These are phyloP conservation scores for Donacobius atricapilla DNA, from an alignment of 2,113 vertebrate species.

Conservation along the genomic window DNA sequence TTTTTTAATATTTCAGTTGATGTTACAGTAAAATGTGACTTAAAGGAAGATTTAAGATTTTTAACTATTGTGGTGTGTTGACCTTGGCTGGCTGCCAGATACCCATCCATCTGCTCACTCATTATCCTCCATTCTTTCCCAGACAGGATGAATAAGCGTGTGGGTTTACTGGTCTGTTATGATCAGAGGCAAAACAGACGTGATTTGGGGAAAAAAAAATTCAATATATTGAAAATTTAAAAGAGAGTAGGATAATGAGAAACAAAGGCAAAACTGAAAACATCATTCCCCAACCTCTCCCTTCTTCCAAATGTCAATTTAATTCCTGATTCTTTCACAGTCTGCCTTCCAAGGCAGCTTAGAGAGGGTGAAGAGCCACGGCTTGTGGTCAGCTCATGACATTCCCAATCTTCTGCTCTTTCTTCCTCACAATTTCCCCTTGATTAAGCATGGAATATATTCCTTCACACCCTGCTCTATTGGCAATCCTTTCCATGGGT, in stretches of 20 bases:
- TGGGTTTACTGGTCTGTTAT: background rate
- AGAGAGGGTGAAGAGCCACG: rapidly evolving
- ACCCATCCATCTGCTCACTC: background rate
- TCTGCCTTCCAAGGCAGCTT: background rate
- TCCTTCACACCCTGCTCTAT: background rate
- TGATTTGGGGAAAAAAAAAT: background rate
- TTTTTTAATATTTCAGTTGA: background rate
- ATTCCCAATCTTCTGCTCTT: rapidly evolving
- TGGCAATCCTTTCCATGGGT: rapidly evolving
- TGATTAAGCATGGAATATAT: rapidly evolving
- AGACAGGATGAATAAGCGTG: background rate
- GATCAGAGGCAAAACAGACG: background rate
- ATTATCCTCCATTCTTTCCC: background rate
- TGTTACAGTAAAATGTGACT: background rate
- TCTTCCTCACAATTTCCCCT: background rate
- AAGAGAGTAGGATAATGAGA: background rate
- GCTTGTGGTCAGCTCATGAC: background rate
- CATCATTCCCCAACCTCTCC: rapidly evolving
- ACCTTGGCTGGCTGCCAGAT: background rate
- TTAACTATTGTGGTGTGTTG: background rate
- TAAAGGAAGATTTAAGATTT: background rate
- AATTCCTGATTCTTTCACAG: background rate
- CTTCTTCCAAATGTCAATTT: background rate
- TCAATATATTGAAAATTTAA: background rate
- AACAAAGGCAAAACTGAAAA: background rate